Evolutionary conservation across 2,797 vertebrate species (phyloP).

Genomic region (Sebastes alutus): DNA sequence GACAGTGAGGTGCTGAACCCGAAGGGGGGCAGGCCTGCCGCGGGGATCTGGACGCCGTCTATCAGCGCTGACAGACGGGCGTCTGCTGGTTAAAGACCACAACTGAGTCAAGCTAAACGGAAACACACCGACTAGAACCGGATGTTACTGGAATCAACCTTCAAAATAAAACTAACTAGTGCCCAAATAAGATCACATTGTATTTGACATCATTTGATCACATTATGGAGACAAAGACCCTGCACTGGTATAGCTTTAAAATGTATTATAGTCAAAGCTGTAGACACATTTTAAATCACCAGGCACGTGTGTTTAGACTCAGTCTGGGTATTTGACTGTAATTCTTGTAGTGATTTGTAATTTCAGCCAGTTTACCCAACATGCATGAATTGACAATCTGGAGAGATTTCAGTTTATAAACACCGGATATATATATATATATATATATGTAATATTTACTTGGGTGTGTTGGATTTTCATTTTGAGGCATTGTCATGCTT

Average conservation of each 20-base stretch:
- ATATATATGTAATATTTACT: too few relatives aligned
- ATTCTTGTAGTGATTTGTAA: not conserved
- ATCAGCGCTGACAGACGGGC: conserved; percentile 27
- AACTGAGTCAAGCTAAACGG: not conserved
- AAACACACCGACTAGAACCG: not conserved
- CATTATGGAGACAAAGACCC: not conserved
- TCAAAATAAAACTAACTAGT: conserved; percentile 40
- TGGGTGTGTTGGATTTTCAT: not conserved
- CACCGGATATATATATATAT: too few relatives aligned
- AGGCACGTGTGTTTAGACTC: too few relatives aligned
- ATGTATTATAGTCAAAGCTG: not conserved
- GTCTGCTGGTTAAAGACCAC: conserved; percentile 15
- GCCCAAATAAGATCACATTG: not conserved
- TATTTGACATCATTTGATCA: not conserved
- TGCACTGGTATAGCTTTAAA: too few relatives aligned
- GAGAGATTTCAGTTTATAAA: not conserved
- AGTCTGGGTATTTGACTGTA: not conserved
- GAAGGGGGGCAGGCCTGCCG: not conserved
- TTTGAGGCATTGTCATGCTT: not conserved
- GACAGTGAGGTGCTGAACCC: not conserved
- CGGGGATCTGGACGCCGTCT: not conserved
- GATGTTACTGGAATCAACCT: fast-evolving
- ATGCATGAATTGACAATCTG: not conserved
- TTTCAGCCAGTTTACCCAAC: not conserved
- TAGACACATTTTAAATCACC: not conserved